A percentile compares a stretch with the other conserved stretches of the same genome.
Conservation (phyloP, 2,113 vertebrate species). For the Coptodon rendalli region DNA sequence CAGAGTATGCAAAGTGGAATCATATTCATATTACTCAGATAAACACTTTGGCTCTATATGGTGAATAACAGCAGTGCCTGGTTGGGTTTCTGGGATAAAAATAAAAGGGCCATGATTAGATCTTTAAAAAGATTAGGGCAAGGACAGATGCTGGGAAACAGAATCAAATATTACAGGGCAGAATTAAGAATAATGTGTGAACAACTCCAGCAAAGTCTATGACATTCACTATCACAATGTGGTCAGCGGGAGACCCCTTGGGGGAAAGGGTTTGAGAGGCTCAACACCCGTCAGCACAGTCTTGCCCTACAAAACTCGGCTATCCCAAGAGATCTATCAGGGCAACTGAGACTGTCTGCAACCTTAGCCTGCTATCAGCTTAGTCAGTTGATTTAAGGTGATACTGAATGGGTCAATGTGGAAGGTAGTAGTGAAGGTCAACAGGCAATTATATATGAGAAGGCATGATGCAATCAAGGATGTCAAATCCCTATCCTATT, state of each 20-base stretch:
- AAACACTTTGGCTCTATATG: conserved; percentile 12
- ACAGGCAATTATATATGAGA: not conserved
- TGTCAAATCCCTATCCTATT: not conserved
- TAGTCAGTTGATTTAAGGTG: not conserved
- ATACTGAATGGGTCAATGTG: not conserved
- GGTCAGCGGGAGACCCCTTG: not conserved
- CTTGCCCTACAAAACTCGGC: not conserved
- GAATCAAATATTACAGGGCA: not conserved
- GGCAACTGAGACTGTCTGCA: not conserved
- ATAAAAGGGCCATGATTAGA: conserved; percentile 1
- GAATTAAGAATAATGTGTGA: not conserved
- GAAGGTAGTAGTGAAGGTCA: not conserved
- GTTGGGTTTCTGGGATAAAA: conserved; percentile 2
- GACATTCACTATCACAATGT: not conserved
- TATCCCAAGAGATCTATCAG: not conserved
- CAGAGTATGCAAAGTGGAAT: not conserved
- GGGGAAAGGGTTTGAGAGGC: not conserved
- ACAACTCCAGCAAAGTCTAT: not conserved
- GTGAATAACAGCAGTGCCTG: not conserved
- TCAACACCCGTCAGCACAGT: not conserved
- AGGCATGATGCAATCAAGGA: not conserved
- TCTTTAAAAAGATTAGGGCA: not conserved
- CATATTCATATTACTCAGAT: not conserved
- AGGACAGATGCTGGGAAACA: not conserved
- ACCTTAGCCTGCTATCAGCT: not conserved